Evolutionary conservation across 2,888 invertebrate genomes (phyloP).

Genomic region (Platerodrilus igneus): DNA sequence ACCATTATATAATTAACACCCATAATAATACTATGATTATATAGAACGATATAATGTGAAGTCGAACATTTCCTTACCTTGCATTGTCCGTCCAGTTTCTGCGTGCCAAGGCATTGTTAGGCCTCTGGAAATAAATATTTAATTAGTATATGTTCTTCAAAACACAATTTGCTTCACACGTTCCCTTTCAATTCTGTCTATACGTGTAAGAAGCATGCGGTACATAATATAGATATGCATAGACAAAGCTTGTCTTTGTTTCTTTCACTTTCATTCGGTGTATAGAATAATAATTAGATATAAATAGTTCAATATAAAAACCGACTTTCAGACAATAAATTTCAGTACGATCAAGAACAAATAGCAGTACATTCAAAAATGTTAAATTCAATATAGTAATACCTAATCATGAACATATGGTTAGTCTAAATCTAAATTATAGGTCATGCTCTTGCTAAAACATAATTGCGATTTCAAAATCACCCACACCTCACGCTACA

Average conservation of each 20-base stretch:
- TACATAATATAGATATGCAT: slow-evolving; percentile 10
- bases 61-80: slow-evolving; percentile 35
- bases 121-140: slow-evolving; percentile 38
- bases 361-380: too few relatives aligned
- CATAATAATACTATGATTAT: too few relatives aligned
- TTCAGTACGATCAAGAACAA: too few relatives aligned
- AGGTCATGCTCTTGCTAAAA: slow-evolving; percentile 3
- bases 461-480: slow-evolving; percentile 22
- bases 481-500: slow-evolving; percentile 11
- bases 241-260: slow-evolving; percentile 11
- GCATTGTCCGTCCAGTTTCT: slow-evolving; percentile 43
- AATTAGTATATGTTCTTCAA: slow-evolving; percentile 1
- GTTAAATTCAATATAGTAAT: too few relatives aligned
- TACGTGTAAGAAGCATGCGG: slow-evolving; percentile 1
- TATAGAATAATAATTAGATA: too few relatives aligned
- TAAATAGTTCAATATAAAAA: too few relatives aligned
- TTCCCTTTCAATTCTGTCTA: slow-evolving; percentile 10
- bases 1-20: too few relatives aligned
- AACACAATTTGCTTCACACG: too few relatives aligned
- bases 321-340: too few relatives aligned
- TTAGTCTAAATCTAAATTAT: too few relatives aligned
- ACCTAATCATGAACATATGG: too few relatives aligned
- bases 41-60: slow-evolving; percentile 6
- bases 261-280: slow-evolving; percentile 20
- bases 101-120: slow-evolving; percentile 46